Conservation (phyloP, 2,888 invertebrate species). For the Cephus pygmeus region DNA sequence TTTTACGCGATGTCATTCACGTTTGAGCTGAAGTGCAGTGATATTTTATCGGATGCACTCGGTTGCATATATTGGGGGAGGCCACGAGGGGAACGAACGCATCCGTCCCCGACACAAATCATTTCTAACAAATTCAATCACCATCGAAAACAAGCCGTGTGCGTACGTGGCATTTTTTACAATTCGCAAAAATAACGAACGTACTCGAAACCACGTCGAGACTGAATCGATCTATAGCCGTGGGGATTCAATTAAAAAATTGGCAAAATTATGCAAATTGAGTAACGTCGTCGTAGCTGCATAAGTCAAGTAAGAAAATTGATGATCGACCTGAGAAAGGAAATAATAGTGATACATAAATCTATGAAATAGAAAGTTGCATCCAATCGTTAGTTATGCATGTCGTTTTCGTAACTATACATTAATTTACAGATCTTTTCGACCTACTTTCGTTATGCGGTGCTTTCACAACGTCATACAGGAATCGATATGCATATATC, state of each 20-base stretch:
- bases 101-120: conserved; percentile 20
- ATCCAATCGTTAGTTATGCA: background rate
- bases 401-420: background rate
- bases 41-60: conserved; percentile 22
- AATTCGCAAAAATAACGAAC: background rate
- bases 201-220: background rate
- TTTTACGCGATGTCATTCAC: conserved; percentile 33
- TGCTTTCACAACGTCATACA: background rate
- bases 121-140: conserved; percentile 21
- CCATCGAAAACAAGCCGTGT: background rate
- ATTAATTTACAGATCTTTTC: background rate
- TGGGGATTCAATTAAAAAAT: background rate
- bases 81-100: background rate
- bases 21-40: conserved; percentile 16
- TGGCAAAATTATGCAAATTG: background rate
- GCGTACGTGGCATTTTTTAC: background rate
- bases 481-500: background rate
- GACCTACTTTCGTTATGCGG: background rate
- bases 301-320: background rate
- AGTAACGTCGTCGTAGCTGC: background rate
- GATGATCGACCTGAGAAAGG: background rate
- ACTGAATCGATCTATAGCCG: background rate
- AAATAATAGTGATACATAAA: background rate
- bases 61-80: conserved; percentile 6
- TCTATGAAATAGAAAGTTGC: background rate